A percentile compares a stretch with the other conserved stretches of the same genome.
These are phyloP conservation scores for Polietes domitor DNA, from an alignment of 2,888 invertebrate species.

Conservation along the genomic window DNA sequence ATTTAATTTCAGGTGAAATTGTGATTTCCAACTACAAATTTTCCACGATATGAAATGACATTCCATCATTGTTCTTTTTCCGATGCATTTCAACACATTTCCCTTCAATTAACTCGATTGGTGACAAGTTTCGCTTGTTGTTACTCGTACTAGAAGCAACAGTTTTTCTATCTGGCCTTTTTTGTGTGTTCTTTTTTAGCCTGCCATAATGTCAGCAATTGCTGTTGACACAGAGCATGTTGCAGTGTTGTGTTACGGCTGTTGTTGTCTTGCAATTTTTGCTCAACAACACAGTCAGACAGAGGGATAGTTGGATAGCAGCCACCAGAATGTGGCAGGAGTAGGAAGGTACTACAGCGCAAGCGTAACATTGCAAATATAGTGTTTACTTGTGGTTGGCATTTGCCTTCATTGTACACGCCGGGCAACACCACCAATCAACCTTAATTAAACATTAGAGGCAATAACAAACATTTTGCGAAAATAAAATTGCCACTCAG, in stretches of 20 bases:
- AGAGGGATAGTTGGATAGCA: conserved; percentile 37
- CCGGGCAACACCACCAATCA: conserved; percentile 65
- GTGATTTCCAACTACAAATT: no score
- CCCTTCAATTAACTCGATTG: conserved; percentile 27
- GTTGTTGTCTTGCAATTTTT: conserved; percentile 57
- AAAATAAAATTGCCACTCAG: conserved; percentile 7
- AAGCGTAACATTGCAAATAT: conserved; percentile 16
- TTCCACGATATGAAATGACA: not conserved
- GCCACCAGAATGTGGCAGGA: conserved; percentile 53
- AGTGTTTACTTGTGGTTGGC: not conserved
- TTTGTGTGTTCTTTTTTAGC: conserved; percentile 20
- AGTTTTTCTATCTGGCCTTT: not conserved
- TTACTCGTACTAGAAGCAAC: conserved; percentile 4
- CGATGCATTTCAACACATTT: not conserved
- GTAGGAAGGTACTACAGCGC: not conserved
- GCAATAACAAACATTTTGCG: conserved; percentile 56
- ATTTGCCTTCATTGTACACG: conserved; percentile 45
- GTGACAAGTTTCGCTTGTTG: conserved; percentile 27
- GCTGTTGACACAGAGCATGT: conserved; percentile 56
- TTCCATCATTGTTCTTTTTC: not conserved
- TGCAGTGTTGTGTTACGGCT: conserved; percentile 6
- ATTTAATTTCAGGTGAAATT: no score
- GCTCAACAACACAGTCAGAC: conserved; percentile 58
- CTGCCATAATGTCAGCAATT: conserved; percentile 59
- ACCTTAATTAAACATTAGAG: conserved; percentile 69